Evolutionary conservation across 2,888 invertebrate species (phyloP).

Genomic region (Heteropelma amictum): DNA sequence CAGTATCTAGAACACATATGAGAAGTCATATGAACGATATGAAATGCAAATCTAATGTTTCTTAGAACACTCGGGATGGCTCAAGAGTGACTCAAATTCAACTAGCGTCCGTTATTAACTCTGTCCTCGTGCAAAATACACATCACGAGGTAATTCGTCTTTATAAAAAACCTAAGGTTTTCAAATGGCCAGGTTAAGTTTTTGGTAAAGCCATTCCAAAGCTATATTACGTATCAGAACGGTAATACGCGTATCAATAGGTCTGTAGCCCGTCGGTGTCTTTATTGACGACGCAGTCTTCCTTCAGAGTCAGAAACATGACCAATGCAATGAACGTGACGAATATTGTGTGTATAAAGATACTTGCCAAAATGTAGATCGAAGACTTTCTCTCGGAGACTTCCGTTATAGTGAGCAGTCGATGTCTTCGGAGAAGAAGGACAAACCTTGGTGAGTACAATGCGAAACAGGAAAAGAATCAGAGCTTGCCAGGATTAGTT

Average conservation of each 20-base stretch:
- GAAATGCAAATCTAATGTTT: too few species aligned
- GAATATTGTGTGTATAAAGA: slow-evolving; percentile 3
- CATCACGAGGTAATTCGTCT: background rate
- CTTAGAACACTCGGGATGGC: slow-evolving; percentile 32
- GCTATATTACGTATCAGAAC: slow-evolving; percentile 32
- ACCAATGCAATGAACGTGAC: background rate
- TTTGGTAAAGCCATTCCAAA: slow-evolving; percentile 28
- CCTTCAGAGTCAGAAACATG: slow-evolving; percentile 1
- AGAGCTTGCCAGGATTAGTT: background rate
- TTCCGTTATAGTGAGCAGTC: slow-evolving; percentile 1
- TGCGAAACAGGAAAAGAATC: slow-evolving; percentile 12
- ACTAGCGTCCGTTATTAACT: slow-evolving; percentile 11
- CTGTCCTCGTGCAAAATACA: slow-evolving; percentile 29
- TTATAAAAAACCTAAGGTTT: slow-evolving; percentile 31
- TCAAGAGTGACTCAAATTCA: slow-evolving; percentile 21
- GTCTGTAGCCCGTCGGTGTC: slow-evolving; percentile 20
- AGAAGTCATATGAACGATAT: too few species aligned
- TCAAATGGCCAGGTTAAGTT: slow-evolving; percentile 38
- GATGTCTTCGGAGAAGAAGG: slow-evolving; percentile 17
- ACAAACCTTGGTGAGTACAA: slow-evolving; percentile 22
- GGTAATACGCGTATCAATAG: slow-evolving; percentile 28
- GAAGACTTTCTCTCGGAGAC: background rate
- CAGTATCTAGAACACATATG: too few species aligned
- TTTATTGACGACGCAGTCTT: slow-evolving; percentile 23
- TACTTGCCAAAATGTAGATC: slow-evolving; percentile 16